A percentile compares a stretch with the other conserved stretches of the same genome.
Evolutionary conservation across 2,113 vertebrate species (phyloP).

Genomic region (Tautogolabrus adspersus): DNA sequence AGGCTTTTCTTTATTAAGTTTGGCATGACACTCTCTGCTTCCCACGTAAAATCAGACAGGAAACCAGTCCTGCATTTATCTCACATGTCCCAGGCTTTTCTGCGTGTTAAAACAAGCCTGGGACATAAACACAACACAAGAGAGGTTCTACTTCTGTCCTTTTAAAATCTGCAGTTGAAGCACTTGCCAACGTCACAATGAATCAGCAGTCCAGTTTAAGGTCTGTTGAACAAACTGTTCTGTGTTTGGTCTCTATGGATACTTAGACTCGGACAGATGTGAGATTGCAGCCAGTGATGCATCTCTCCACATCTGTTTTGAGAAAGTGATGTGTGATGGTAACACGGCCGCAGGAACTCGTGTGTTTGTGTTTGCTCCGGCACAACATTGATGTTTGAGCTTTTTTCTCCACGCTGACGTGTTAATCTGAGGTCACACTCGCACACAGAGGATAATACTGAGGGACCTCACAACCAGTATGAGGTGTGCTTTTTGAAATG

Average conservation of each 20-base stretch:
- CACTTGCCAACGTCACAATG: background rate
- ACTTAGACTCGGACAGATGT: constrained; percentile 45
- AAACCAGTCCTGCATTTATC: constrained; percentile 27
- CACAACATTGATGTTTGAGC: constrained; percentile 58
- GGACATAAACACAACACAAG: background rate
- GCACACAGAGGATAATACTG: background rate
- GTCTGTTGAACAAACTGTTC: background rate
- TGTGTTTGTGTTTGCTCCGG: constrained; percentile 73
- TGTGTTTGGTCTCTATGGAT: constrained; percentile 49
- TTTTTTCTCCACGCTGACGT: constrained; percentile 43
- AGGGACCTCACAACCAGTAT: background rate
- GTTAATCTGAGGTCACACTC: constrained; percentile 53
- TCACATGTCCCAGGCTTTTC: constrained; percentile 11
- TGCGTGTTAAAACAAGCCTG: background rate
- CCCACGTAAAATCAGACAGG: constrained; percentile 51
- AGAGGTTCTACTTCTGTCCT: background rate
- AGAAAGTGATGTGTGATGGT: constrained; percentile 45
- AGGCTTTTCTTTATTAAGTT: constrained; percentile 37
- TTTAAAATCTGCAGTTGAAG: background rate
- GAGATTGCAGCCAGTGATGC: constrained; percentile 12
- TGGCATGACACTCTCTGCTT: constrained; percentile 41
- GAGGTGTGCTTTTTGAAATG: background rate
- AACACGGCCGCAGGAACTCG: constrained; percentile 37
- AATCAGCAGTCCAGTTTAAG: background rate
- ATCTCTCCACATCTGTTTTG: constrained; percentile 61